A percentile compares a stretch with the other conserved stretches of the same genome.
Evolutionary conservation across 1,140 invertebrate genomes (phyloP).

Genomic region (Drosophila equinoxialis): DNA sequence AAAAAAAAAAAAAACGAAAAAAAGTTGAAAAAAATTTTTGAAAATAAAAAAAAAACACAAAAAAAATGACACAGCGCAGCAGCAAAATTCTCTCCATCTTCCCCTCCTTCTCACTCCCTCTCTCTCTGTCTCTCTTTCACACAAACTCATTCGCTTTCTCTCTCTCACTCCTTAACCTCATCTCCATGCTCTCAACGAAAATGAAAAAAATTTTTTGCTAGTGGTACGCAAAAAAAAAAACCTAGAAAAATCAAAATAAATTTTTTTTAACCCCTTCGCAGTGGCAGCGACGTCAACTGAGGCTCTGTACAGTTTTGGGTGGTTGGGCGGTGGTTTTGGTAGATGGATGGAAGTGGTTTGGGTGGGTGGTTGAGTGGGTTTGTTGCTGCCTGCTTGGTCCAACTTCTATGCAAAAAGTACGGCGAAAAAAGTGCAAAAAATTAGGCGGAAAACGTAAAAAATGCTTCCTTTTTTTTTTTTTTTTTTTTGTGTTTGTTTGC

Average conservation of each 20-base stretch:
- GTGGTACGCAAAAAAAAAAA: conserved; percentile 64
- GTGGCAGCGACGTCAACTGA: conserved; percentile 29
- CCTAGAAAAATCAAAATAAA: conserved; percentile 63
- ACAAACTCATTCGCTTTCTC: neutral
- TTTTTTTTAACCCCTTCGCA: conserved; percentile 78
- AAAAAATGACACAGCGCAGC: conserved; percentile 67
- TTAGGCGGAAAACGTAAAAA: conserved; percentile 75
- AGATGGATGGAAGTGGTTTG: neutral
- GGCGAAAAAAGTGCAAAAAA: conserved; percentile 68
- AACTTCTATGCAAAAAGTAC: conserved; percentile 51
- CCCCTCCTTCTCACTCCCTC: conserved; percentile 18
- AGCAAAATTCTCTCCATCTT: conserved; percentile 45
- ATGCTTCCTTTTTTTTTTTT: conserved; percentile 41
- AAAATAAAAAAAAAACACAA: conserved; percentile 39
- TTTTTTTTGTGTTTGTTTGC: conserved; percentile 30
- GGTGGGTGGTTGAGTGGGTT: conserved; percentile 56
- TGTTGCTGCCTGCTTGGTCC: conserved; percentile 16
- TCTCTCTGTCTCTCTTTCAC: no score
- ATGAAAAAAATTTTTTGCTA: conserved; percentile 46
- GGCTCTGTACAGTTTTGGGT: conserved; percentile 24
- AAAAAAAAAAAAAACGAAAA: conserved; percentile 67
- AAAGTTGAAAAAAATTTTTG: conserved; percentile 54
- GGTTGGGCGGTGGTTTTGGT: conserved; percentile 18
- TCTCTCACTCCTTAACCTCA: neutral
- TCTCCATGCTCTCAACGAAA: conserved; percentile 45